Conservation (phyloP, 2,888 invertebrate genomes). For the Phalera bucephala region DNA sequence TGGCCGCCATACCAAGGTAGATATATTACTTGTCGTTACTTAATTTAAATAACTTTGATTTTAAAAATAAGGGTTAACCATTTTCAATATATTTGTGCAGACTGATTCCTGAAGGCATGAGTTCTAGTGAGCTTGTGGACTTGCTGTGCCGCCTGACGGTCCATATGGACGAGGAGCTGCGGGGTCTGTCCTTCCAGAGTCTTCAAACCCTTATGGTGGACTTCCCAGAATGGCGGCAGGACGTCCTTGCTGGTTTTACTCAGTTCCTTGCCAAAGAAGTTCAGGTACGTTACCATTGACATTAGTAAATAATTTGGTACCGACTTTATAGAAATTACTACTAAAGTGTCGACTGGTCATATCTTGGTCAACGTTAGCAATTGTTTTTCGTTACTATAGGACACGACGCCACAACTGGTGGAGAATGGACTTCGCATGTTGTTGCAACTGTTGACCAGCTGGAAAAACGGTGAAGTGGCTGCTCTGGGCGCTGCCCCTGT, state of each 20-base stretch:
- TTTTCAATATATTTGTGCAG: conserved; percentile 67
- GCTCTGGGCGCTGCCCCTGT: conserved; percentile 46
- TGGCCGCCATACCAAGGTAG: conserved; percentile 95
- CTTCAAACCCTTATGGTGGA: conserved; percentile 97
- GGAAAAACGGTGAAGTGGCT: conserved; percentile 90
- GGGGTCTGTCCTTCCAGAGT: conserved; percentile 96
- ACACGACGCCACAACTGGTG: conserved; percentile 93
- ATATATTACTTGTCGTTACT: conserved; percentile 1
- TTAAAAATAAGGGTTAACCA: no score
- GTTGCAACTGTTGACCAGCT: conserved; percentile 94
- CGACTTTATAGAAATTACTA: neutral
- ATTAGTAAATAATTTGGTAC: neutral
- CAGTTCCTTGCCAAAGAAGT: conserved; percentile 97
- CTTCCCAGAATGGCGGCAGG: conserved; percentile 98
- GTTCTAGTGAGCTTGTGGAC: conserved; percentile 96
- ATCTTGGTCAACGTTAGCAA: no score
- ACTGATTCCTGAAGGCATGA: conserved; percentile 98
- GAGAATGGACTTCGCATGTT: conserved; percentile 97
- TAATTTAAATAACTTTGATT: neutral
- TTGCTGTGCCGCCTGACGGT: conserved; percentile 96
- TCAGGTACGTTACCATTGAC: conserved; percentile 57
- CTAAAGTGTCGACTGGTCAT: no score
- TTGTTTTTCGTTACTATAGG: no score
- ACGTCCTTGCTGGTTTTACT: conserved; percentile 96
- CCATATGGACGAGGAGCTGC: conserved; percentile 99